phyloP scores from a whole-genome alignment of 2,113 vertebrate species.

The Sylvia atricapilla region DNA sequence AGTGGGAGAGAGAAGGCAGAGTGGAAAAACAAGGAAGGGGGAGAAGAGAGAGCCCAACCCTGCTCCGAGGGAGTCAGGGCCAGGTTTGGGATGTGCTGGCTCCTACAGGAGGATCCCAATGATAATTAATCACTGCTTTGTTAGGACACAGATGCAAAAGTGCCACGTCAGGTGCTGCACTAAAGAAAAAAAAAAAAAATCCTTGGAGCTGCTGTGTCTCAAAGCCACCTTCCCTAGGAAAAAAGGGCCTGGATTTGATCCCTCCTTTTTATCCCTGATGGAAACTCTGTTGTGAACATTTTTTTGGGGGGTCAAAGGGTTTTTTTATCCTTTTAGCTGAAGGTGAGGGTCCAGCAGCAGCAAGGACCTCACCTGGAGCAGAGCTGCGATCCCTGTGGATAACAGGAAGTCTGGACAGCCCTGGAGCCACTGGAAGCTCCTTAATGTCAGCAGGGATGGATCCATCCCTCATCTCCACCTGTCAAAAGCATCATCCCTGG shows the following conservation, averaged over 20 bases:
- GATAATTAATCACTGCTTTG: constrained; percentile 57
- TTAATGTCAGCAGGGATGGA: neutral
- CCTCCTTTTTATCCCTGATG: neutral
- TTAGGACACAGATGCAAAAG: constrained; percentile 52
- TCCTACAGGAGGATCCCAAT: neutral
- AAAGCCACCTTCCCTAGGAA: neutral
- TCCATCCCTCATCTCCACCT: neutral
- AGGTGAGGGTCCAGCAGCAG: neutral
- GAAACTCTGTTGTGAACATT: neutral
- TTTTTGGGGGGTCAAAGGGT: neutral
- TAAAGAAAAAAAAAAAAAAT: neutral
- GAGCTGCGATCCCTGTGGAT: neutral
- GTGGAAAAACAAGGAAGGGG: constrained; percentile 20
- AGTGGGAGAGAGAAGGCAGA: constrained; percentile 38
- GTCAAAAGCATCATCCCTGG: constrained; percentile 59
- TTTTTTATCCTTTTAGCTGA: neutral
- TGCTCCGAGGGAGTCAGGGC: neutral
- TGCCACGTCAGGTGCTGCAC: constrained; percentile 31
- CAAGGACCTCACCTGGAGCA: neutral
- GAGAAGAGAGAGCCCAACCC: neutral
- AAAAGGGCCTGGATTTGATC: neutral
- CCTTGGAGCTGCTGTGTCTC: neutral
- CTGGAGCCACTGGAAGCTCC: accelerated
- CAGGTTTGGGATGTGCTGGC: neutral
- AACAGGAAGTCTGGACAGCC: accelerated